A percentile compares a stretch with the other conserved stretches of the same genome.
These are phyloP conservation scores for Poecilia wingei DNA, from an alignment of 2,797 vertebrate species.

Conservation along the genomic window DNA sequence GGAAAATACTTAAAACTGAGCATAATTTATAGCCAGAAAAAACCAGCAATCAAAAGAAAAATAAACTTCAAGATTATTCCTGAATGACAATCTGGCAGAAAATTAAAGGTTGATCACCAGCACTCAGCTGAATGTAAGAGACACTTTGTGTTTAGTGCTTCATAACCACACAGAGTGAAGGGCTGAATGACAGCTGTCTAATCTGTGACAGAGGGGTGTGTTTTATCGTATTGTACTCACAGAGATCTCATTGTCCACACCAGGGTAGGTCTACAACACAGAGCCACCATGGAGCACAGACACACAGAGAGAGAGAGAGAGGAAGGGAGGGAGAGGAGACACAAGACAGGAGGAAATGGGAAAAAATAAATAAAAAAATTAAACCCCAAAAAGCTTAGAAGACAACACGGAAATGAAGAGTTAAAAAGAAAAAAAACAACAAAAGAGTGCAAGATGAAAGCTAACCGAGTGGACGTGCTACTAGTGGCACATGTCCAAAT, in stretches of 20 bases:
- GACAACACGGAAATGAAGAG: conserved; percentile 61
- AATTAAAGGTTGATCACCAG: conserved; percentile 7
- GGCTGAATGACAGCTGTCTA: conserved; percentile 51
- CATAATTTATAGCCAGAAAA: background rate
- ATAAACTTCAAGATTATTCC: conserved; percentile 2
- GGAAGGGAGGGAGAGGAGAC: conserved; percentile 43
- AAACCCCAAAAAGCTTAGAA: conserved; percentile 59
- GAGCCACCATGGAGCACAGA: conserved; percentile 73
- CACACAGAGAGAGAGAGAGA: background rate
- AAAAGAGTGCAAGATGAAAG: conserved; percentile 51
- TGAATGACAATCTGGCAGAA: conserved; percentile 13
- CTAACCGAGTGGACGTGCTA: conserved; percentile 41
- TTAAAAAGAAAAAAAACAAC: conserved; percentile 55
- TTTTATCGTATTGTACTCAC: conserved; percentile 82
- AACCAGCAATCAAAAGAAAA: conserved; percentile 10
- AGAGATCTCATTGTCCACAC: conserved; percentile 87
- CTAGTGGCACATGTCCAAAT: conserved; percentile 42
- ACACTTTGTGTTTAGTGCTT: conserved; percentile 30
- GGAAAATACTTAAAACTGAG: conserved; percentile 6
- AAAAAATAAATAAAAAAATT: conserved; percentile 56
- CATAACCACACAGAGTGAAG: conserved; percentile 30
- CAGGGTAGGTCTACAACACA: conserved; percentile 85
- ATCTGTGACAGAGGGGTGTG: conserved; percentile 62
- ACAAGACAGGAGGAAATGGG: conserved; percentile 71
- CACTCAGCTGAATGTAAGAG: conserved; percentile 23